A percentile compares a stretch with the other conserved stretches of the same genome.
These are phyloP conservation scores for Gymnocheta viridis DNA, from an alignment of 2,888 invertebrate species.

Conservation along the genomic window DNA sequence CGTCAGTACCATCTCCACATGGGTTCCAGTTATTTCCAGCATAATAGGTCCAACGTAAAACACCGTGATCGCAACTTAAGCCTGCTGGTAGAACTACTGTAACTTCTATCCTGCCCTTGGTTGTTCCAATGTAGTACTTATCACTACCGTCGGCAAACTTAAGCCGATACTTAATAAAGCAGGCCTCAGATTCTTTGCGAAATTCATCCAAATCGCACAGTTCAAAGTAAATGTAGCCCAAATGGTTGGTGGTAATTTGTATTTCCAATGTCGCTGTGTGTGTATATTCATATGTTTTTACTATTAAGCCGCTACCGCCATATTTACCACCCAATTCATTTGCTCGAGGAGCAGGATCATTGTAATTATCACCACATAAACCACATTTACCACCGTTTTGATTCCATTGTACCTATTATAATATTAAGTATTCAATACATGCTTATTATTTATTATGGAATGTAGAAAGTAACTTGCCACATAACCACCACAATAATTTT, in stretches of 20 bases:
- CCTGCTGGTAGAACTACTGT: slow-evolving; percentile 80
- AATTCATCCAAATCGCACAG: slow-evolving; percentile 82
- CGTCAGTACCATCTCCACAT: slow-evolving; percentile 80
- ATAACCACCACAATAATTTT: slow-evolving; percentile 84
- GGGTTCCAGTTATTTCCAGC: slow-evolving; percentile 83
- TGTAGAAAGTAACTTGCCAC: slow-evolving; percentile 73
- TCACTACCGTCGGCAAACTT: slow-evolving; percentile 76
- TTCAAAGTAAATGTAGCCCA: slow-evolving; percentile 83
- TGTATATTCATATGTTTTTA: slow-evolving; percentile 79
- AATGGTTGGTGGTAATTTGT: slow-evolving; percentile 82
- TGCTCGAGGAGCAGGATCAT: slow-evolving; percentile 81
- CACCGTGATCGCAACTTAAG: slow-evolving; percentile 83
- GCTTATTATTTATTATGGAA: background rate
- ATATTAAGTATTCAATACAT: background rate
- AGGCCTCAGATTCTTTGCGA: slow-evolving; percentile 83
- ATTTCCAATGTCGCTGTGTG: slow-evolving; percentile 76
- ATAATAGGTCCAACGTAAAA: slow-evolving; percentile 84
- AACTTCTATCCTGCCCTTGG: slow-evolving; percentile 74
- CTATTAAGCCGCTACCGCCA: slow-evolving; percentile 83
- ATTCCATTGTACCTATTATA: slow-evolving; percentile 80
- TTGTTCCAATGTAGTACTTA: slow-evolving; percentile 72
- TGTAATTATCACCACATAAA: slow-evolving; percentile 83
- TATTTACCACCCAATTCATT: slow-evolving; percentile 84
- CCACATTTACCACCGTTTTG: slow-evolving; percentile 83
- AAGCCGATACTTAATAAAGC: slow-evolving; percentile 82